Percentiles rank a stretch among this genome's conserved stretches.
Conservation (phyloP, 2,888 invertebrate species). For the Thymelicus acteon region DNA sequence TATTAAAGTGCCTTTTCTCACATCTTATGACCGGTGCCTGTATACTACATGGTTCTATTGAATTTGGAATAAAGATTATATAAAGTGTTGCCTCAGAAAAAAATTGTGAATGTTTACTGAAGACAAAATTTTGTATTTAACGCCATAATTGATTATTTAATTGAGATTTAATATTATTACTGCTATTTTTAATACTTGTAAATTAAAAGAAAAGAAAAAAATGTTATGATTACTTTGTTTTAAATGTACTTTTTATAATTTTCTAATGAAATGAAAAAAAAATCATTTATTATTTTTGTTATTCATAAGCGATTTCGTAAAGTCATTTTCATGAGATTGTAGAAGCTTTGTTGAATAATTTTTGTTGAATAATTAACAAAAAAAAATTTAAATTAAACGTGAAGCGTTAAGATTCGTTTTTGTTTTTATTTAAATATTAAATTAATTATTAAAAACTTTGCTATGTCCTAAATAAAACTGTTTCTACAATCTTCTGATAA, state of each 20-base stretch:
- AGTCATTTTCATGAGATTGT: neutral
- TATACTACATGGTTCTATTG: slow-evolving; percentile 38
- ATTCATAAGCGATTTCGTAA: neutral
- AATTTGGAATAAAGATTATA: slow-evolving; percentile 8
- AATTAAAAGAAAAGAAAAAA: too few species aligned
- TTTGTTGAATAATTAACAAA: too few species aligned
- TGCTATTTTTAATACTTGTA: too few species aligned
- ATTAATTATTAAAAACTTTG: too few species aligned
- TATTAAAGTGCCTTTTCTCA: slow-evolving; percentile 61
- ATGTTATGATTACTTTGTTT: neutral
- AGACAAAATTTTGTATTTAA: neutral
- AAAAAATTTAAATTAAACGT: too few species aligned
- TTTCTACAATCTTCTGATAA: neutral
- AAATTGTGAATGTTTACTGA: neutral
- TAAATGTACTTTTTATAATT: neutral
- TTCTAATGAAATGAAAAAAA: neutral
- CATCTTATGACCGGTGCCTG: slow-evolving; percentile 65
- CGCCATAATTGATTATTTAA: too few species aligned
- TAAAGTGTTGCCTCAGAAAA: slow-evolving; percentile 35
- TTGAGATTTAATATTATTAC: too few species aligned
- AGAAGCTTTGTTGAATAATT: too few species aligned
- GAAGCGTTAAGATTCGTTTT: too few species aligned
- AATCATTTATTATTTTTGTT: neutral
- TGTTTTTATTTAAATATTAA: too few species aligned
- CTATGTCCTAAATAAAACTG: neutral